Conservation (phyloP, 2,888 invertebrate genomes). For the Unio pictorum region DNA sequence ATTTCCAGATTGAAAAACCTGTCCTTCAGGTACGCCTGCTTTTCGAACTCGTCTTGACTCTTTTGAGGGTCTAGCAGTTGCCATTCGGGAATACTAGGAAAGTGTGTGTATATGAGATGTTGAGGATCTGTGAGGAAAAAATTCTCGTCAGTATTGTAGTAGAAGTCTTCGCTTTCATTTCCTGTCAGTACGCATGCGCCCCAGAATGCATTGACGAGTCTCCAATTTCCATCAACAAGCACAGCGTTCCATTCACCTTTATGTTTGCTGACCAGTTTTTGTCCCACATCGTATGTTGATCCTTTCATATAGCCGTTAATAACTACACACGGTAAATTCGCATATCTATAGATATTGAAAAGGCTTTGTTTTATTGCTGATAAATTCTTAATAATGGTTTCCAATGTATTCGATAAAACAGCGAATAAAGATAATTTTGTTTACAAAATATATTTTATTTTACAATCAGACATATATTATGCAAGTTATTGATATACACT, state of each 20-base stretch:
- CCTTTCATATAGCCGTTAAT: slow-evolving; percentile 61
- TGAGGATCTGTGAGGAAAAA: slow-evolving; percentile 66
- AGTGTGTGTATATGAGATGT: slow-evolving; percentile 58
- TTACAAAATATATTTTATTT: too few relatives aligned
- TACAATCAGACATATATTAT: too few relatives aligned
- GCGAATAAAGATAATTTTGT: too few relatives aligned
- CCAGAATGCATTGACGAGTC: slow-evolving; percentile 42
- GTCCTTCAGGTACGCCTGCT: slow-evolving; percentile 61
- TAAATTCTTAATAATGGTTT: too few relatives aligned
- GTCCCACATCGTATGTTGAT: slow-evolving; percentile 60
- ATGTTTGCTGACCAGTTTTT: slow-evolving; percentile 37
- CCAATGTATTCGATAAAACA: too few relatives aligned
- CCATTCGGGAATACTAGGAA: slow-evolving; percentile 58
- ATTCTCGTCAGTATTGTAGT: slow-evolving; percentile 60
- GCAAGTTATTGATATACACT: too few relatives aligned
- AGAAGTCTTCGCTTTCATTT: slow-evolving; percentile 40
- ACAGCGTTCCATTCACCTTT: slow-evolving; percentile 46
- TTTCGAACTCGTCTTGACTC: slow-evolving; percentile 54
- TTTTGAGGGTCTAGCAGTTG: slow-evolving; percentile 55
- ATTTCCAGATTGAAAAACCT: slow-evolving; percentile 61
- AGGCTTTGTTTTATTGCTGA: neutral
- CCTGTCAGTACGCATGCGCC: slow-evolving; percentile 53
- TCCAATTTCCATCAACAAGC: slow-evolving; percentile 37
- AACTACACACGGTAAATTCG: slow-evolving; percentile 56
- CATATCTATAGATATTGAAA: slow-evolving; percentile 42